Percentiles rank a stretch among this genome's conserved stretches.
Conservation (phyloP, 2,888 invertebrate genomes). For the Drosophila stalkeri region DNA sequence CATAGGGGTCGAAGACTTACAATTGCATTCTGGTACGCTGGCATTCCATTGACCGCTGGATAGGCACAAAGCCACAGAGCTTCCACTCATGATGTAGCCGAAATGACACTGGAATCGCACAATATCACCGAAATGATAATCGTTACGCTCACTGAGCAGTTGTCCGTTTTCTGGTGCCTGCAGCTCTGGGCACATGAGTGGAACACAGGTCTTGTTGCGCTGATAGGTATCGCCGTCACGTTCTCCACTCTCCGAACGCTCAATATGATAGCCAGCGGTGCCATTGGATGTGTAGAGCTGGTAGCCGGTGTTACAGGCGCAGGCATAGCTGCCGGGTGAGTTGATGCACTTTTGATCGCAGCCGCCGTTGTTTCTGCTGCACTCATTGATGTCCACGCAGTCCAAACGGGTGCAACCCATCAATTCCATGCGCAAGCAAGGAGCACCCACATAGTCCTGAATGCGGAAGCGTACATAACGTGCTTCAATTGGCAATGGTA, state of each 20-base stretch:
- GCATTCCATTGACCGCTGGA: conserved; percentile 97
- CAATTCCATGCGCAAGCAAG: conserved; percentile 94
- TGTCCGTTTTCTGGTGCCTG: conserved; percentile 93
- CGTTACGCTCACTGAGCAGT: conserved; percentile 91
- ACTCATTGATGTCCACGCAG: conserved; percentile 95
- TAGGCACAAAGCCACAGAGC: conserved; percentile 93
- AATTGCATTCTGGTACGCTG: conserved; percentile 95
- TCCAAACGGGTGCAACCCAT: conserved; percentile 97
- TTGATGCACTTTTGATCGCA: conserved; percentile 97
- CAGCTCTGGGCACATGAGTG: conserved; percentile 93
- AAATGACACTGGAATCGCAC: conserved; percentile 97
- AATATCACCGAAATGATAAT: conserved; percentile 95
- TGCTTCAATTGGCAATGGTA: conserved; percentile 96
- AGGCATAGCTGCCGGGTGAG: conserved; percentile 94
- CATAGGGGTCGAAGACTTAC: conserved; percentile 87
- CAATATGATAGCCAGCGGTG: conserved; percentile 94
- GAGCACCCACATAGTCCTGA: conserved; percentile 94
- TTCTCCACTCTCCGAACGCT: conserved; percentile 93
- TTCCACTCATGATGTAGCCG: conserved; percentile 96
- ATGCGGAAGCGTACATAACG: conserved; percentile 94
- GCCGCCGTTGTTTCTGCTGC: conserved; percentile 93
- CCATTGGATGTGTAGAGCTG: conserved; percentile 95
- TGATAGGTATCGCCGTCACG: conserved; percentile 95
- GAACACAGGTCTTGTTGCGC: conserved; percentile 97
- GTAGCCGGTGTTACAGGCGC: conserved; percentile 95